These are phyloP conservation scores for Clitarchus hookeri DNA, from an alignment of 2,888 invertebrate genomes.

Conservation along the genomic window DNA sequence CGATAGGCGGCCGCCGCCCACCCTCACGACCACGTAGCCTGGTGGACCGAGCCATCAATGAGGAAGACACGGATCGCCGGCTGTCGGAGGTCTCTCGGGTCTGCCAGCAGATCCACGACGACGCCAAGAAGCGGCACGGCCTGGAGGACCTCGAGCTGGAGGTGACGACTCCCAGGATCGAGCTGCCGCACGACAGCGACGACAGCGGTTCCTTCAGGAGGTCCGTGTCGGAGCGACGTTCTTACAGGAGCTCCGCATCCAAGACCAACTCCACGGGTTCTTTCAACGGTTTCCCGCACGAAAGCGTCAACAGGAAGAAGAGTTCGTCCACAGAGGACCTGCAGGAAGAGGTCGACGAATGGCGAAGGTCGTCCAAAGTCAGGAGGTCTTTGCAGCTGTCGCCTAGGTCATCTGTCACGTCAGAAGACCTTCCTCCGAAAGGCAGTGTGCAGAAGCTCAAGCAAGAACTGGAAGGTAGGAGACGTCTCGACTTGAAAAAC, in stretches of 20 bases:
- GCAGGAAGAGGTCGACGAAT: constrained; percentile 48
- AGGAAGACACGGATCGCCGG: constrained; percentile 27
- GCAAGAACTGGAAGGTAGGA: constrained; percentile 53
- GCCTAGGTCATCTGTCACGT: background rate
- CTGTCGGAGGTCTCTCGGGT: constrained; percentile 55
- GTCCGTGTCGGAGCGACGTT: constrained; percentile 10
- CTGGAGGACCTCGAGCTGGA: background rate
- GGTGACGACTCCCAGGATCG: background rate
- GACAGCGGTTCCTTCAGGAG: constrained; percentile 7
- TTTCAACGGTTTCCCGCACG: constrained; percentile 32
- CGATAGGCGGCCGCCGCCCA: constrained; percentile 57
- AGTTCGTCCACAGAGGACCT: constrained; percentile 59
- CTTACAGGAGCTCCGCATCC: constrained; percentile 20
- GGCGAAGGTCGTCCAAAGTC: constrained; percentile 65
- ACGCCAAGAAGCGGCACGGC: constrained; percentile 51
- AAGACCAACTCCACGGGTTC: background rate
- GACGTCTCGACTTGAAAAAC: constrained; percentile 18
- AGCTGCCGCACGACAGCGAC: background rate
- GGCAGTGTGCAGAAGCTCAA: constrained; percentile 59
- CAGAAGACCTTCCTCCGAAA: constrained; percentile 28
- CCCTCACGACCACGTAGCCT: constrained; percentile 55
- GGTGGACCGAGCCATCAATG: constrained; percentile 30
- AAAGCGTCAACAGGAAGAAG: constrained; percentile 51
- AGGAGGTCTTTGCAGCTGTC: constrained; percentile 71
- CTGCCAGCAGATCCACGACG: constrained; percentile 57